Evolutionary conservation across 2,797 vertebrate species (phyloP).

Genomic region (Smutsia gigantea): DNA sequence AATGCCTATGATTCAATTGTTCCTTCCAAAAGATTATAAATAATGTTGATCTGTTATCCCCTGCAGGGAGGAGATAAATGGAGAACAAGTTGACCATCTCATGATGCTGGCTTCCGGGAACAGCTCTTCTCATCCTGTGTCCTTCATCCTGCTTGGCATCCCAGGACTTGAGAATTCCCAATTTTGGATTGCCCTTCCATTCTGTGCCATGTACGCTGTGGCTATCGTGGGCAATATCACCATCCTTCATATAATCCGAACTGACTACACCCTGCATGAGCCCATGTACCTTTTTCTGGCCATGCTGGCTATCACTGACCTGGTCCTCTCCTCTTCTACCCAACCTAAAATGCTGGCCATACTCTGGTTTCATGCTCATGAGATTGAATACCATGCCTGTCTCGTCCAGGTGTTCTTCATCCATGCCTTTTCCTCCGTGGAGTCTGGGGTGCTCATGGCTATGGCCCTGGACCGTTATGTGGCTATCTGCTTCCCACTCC

Average conservation of each 20-base stretch:
- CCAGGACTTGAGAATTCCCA: conserved; percentile 67
- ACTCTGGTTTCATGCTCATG: conserved; percentile 79
- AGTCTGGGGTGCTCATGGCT: conserved; percentile 86
- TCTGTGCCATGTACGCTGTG: conserved; percentile 59
- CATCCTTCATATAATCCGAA: conserved; percentile 45
- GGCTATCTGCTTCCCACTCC: conserved; percentile 87
- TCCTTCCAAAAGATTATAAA: not conserved
- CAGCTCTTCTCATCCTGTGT: conserved; percentile 32
- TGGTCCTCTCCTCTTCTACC: conserved; percentile 85
- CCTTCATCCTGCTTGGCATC: conserved; percentile 69
- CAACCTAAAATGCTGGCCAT: conserved; percentile 87
- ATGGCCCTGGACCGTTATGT: conserved; percentile 88
- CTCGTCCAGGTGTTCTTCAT: conserved; percentile 87
- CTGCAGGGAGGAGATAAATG: not conserved
- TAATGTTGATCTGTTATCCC: not conserved
- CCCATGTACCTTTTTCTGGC: conserved; percentile 89
- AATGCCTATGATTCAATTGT: not conserved
- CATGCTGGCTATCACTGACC: conserved; percentile 87
- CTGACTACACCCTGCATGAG: conserved; percentile 82
- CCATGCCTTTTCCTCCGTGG: conserved; percentile 86
- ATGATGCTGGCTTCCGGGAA: not conserved
- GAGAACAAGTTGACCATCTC: not conserved
- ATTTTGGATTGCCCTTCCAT: conserved; percentile 68
- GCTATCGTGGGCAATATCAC: conserved; percentile 61
- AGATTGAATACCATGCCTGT: conserved; percentile 85